Evolutionary conservation across 2,797 vertebrate genomes (phyloP), one percentile per base, ranked within the genome.

Genomic region (Threskiornis aethiopicus): DNA sequence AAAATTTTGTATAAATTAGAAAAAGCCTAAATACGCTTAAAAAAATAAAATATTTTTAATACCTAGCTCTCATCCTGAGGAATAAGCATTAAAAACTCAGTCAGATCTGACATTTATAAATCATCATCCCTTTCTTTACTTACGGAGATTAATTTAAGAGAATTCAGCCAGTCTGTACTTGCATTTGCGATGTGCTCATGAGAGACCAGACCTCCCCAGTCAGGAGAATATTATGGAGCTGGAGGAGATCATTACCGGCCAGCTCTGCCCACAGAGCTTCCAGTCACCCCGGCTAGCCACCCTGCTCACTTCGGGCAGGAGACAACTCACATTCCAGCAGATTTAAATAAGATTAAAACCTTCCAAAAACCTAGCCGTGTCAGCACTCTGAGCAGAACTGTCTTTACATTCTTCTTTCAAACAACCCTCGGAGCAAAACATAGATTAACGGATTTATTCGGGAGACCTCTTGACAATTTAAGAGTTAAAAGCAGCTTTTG

Each of bases 101-200:
- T 80, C 57, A 58, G 84, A 79, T 46, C 6, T 79, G 84, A 54
- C 37, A 61, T 90, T 85, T 93, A 75, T 51, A 92, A 90, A 72
- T 71, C 86, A 75, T 81, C 59, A 72, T 28, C 33, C 66, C 41
- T 73, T 82, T 96, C 86, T 94, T 92, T 87, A 92, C 71, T 83
- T 57, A 62, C 1, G 64, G 66, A 93, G 57, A 66, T 92, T 67
- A 93, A 92, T 95, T 91, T 86, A 89, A 93, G 33, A 88, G 54
- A 81, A 91, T 59, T 94, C 80, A 95, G 77, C 52, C 87, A 69
- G 33, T 88, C 42, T 66, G 9, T 85, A 94, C 77, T 87, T 95
- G 79, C 83, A 94, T 66, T 87, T 88, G 67, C 94, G 87, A 94
- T 75, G 31, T 51, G 64, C 75, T 90, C 25, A 57, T 6, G 31